Evolutionary conservation across 1,140 invertebrate species (phyloP).

Genomic region (Coboldia fuscipes): DNA sequence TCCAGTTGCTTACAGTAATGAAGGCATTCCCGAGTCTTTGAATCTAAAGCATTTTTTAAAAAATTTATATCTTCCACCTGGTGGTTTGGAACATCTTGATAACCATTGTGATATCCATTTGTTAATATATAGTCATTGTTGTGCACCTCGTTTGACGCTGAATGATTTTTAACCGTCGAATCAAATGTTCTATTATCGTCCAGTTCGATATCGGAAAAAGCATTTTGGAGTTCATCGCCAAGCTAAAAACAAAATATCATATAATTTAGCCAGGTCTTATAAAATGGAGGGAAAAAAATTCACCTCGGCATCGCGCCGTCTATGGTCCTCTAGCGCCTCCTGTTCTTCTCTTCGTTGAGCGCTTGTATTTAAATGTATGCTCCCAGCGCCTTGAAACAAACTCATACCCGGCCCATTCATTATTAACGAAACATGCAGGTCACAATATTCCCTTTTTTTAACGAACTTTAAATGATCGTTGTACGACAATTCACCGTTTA

Average conservation of each 20-base stretch:
- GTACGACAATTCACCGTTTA: too few species aligned
- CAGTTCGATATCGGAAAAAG: slow-evolving; percentile 29
- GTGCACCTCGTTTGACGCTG: too few species aligned
- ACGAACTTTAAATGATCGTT: too few species aligned
- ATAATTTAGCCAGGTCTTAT: slow-evolving; percentile 3
- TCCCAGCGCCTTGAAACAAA: slow-evolving; percentile 29
- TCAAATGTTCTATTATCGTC: slow-evolving; percentile 27
- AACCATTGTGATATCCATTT: neutral
- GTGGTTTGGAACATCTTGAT: neutral
- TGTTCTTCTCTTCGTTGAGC: slow-evolving; percentile 28
- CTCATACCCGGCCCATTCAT: slow-evolving; percentile 32
- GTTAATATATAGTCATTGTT: too few species aligned
- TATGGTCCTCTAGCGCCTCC: slow-evolving; percentile 31
- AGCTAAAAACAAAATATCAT: slow-evolving; percentile 18
- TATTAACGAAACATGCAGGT: neutral
- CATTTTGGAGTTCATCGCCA: slow-evolving; percentile 27
- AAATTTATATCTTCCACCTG: neutral
- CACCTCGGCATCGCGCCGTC: slow-evolving; percentile 30
- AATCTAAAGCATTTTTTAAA: slow-evolving; percentile 6
- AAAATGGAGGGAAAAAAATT: neutral
- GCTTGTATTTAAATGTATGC: slow-evolving; percentile 29
- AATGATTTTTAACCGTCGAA: slow-evolving; percentile 12
- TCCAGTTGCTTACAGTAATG: slow-evolving; percentile 6
- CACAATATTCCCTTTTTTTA: too few species aligned
- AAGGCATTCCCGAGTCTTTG: slow-evolving; percentile 5